Base-by-base conservation (phyloP, 2,888 invertebrate species). In the Pachymerium ferrugineum region DNA sequence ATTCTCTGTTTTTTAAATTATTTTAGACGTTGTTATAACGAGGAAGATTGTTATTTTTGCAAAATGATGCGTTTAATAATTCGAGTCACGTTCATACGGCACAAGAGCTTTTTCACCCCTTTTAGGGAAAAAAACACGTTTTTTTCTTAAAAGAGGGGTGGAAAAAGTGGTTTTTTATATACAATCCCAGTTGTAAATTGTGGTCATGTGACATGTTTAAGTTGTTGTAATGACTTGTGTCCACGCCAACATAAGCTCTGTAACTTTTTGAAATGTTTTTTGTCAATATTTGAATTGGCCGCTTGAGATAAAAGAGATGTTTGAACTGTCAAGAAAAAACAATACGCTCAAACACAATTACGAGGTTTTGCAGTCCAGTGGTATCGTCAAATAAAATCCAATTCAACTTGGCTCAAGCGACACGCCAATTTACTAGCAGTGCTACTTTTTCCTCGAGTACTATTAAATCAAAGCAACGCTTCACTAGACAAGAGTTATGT, bases 201-300 rank as follows among this genome's bases (percentile, higher is more conserved):
- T 47, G 47, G n/a, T 47, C 47, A 47, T 47, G 47, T 47, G 47
- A 47, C 47, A 16, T 47, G 47, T 47, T 47, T 47, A 47, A 47
- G 47, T 22, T 47, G 19, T 19, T 47, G 47, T 47, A 47, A 47
- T 47, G 47, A 47, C 47, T 47, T 19, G 47, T 47, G 47, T 5
- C 47, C 22, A 47, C 47, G 47, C 47, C 22, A 47, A 47, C 47
- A 47, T n/a, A n/a, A n/a, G n/a, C 16, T 16, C 47, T 19, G 47
- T 47, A 47, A 47, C 47, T 47, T 6, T n/a, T 16, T 4, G 3
- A 19, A 19, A 19, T 47, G 22, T 22, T 47, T 47, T 47, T 5
- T 1, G 1, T 47, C 47, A 47, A 6, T 19, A 47, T 47, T 16
- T 19, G 47, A 47, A 47, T 47, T 16, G 8, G 22, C 0, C n/a